Evolutionary conservation across 2,797 vertebrate genomes (phyloP).

Genomic region (Lophotriccus pileatus): DNA sequence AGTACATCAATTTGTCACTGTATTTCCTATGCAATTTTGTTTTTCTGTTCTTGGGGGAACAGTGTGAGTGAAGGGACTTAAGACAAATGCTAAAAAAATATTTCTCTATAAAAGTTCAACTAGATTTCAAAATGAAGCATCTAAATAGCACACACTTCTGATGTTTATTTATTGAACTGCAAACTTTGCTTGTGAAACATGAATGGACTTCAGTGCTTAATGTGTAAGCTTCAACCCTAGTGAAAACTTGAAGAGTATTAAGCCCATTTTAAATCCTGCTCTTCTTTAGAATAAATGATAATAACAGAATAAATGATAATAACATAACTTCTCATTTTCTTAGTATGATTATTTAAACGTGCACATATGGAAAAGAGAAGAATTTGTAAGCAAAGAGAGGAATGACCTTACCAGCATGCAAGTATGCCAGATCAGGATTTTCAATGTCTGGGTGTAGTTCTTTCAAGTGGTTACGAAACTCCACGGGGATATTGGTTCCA

Average conservation of each 20-base stretch:
- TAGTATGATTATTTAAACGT: not conserved
- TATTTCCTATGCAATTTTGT: not conserved
- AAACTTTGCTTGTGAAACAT: not conserved
- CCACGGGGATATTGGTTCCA: conserved; percentile 92
- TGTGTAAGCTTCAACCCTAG: not conserved
- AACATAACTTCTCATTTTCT: not conserved
- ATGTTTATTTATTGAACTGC: not conserved
- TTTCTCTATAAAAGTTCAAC: not conserved
- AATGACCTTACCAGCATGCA: conserved; percentile 88
- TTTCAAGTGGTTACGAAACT: conserved; percentile 97
- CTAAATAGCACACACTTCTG: not conserved
- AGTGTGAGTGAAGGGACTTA: not conserved
- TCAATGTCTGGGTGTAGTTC: conserved; percentile 92
- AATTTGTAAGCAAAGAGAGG: not conserved
- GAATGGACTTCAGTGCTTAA: not conserved
- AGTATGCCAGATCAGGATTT: conserved; percentile 95
- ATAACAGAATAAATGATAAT: not conserved
- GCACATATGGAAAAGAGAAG: not conserved
- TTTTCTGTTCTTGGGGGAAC: not conserved
- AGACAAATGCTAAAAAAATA: not conserved
- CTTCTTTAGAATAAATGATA: not conserved
- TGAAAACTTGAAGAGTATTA: not conserved
- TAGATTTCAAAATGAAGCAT: not conserved
- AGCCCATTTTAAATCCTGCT: not conserved
- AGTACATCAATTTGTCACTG: not conserved